Base-by-base conservation (phyloP, 2,888 invertebrate genomes). In the Gastrophysa polygoni region DNA sequence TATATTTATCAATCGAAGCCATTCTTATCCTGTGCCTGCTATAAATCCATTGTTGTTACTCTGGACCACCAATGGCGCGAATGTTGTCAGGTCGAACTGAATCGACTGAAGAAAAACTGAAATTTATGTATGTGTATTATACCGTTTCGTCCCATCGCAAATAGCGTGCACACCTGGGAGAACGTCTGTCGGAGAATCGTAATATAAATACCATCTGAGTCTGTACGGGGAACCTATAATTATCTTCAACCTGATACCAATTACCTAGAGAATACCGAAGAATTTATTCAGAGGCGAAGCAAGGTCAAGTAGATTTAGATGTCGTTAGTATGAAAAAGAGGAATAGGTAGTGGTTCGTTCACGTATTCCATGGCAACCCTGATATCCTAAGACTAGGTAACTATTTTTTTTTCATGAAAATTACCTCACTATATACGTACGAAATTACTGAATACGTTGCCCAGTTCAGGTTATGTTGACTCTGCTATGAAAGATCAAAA, bases 121-220 rank as follows among this genome's bases (percentile, higher is more conserved):
- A n/a, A 38, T 46, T 5, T 6, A 46, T 46, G 54, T 21, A 24
- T 43, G 54, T 43, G 54, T 54, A 38, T 21, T 38, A 16, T 8
- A 54, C 21, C 24, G 52, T 43, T 38, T 38, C 14, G n/a, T n/a
- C 7, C 11, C 17, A 43, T 52, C 38, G 61, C 49, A 51, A 51
- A 61, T 57, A 57, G 20, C 11, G 38, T 38, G 57, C 46, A 61
- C 64, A 64, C 60, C 60, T 60, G 57, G 63, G 56, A 16, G 48
- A 62, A 63, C 51, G 20, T 50, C 48, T 51, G 47, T 51, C 47
- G 47, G 32, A 50, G 52, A 46, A 51, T 46, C 11, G 24, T 50
- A 51, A 51, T 54, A 54, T 54, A 54, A 51, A 50, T 58, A 51
- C 49, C 28, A 58, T 18, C 24, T 44, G 50, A 24, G 24, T 17